Conservation (phyloP, 2,888 invertebrate species). For the Xestobium rufovillosum region DNA sequence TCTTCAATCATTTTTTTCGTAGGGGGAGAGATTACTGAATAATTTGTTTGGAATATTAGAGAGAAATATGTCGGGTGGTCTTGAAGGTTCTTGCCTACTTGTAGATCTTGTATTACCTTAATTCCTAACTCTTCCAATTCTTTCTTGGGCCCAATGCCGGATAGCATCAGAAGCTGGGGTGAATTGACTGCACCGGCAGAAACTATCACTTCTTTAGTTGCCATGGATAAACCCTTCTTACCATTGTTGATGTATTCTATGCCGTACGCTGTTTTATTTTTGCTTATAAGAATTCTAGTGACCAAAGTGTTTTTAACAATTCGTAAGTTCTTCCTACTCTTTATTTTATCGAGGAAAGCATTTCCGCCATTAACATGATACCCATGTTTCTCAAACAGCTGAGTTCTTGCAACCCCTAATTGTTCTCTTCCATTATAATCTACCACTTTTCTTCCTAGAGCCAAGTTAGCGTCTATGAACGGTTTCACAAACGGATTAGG, state of each 20-base stretch:
- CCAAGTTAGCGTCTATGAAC: slow-evolving; percentile 66
- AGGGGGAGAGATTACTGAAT: no score
- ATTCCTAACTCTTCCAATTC: slow-evolving; percentile 64
- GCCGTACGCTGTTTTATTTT: no score
- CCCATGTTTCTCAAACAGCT: slow-evolving; percentile 70
- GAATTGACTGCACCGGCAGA: slow-evolving; percentile 89
- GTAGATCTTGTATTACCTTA: slow-evolving; percentile 61
- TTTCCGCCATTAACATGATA: slow-evolving; percentile 74
- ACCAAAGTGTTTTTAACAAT: slow-evolving; percentile 68
- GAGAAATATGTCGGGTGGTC: slow-evolving; percentile 70
- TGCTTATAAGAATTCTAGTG: no score
- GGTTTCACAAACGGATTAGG: slow-evolving; percentile 53
- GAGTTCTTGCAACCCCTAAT: slow-evolving; percentile 45
- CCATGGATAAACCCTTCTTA: slow-evolving; percentile 54
- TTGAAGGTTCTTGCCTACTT: slow-evolving; percentile 69
- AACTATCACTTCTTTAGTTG: slow-evolving; percentile 70
- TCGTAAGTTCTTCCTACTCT: slow-evolving; percentile 64
- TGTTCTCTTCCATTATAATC: slow-evolving; percentile 69
- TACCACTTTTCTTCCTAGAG: slow-evolving; percentile 68
- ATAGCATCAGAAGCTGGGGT: no score
- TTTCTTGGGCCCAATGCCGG: no score
- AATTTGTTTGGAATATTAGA: no score
- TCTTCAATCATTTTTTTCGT: no score
- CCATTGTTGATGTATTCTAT: slow-evolving; percentile 69
- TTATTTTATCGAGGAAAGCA: slow-evolving; percentile 67